Base-by-base conservation (phyloP, 2,888 invertebrate genomes). In the Myopa testacea region DNA sequence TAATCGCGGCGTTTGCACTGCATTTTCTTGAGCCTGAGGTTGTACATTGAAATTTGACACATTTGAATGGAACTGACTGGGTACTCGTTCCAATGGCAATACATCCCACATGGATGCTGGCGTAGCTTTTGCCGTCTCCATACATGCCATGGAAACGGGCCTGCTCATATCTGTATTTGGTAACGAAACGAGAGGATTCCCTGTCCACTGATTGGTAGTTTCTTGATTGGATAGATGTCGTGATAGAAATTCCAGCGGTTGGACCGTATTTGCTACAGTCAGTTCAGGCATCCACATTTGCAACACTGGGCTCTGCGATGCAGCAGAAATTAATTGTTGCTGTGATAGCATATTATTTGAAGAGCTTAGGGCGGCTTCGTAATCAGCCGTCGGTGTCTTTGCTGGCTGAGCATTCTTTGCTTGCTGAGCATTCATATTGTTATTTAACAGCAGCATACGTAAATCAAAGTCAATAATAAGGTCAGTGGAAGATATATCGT, bases 381-480 rank as follows among this genome's bases (percentile, higher is more conserved):
- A 60, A 38, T 58, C 69, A 38, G 14, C 37, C 16, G 67, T 55
- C 38, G 50, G 55, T 52, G 70, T 14, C 38, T 75, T 75, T 38
- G 55, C 10, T 58, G 55, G 55, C n/a, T 26, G 26, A 26, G 26
- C 26, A 26, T 26, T 26, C 26, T 50, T 45, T 19, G n/a, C 5
- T 58, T 77, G 77, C 7, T 14, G 62, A 10, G 63, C 38, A 63
- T 69, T 63, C 4, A 70, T 40, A 40, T 80, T 78, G 14, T 82
- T 81, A 4, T 86, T 84, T 6, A 84, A 81, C 69, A 88, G 75
- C 76, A 88, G 78, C 85, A 87, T 85, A 45, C 85, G 82, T 52
- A 88, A 83, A 79, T 86, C 87, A 45, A 85, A 84, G 78, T 87
- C 87, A 69, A 85, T 87, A 12, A 88, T 63, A 14, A 87, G 71